Percentiles rank a stretch among this genome's conserved stretches.
Evolutionary conservation across 1,140 invertebrate species (phyloP).

Genomic region (Platyscapa corneri): DNA sequence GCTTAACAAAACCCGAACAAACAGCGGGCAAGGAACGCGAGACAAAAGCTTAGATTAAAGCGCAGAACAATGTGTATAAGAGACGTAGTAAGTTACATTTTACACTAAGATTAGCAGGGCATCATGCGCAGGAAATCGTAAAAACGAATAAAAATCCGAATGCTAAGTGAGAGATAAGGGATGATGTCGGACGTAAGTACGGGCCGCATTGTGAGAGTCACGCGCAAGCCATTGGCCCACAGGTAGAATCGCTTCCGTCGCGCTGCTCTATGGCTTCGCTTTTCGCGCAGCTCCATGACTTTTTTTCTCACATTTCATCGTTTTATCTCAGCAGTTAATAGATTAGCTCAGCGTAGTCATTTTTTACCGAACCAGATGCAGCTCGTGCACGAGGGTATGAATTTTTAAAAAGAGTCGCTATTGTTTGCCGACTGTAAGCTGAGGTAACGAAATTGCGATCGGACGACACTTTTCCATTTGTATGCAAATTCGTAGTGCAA

Average conservation of each 20-base stretch:
- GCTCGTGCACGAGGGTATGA: neutral
- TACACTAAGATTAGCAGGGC: conserved; percentile 38
- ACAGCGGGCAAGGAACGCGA: neutral
- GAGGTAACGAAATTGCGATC: no score
- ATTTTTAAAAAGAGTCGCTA: neutral
- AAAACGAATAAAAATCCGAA: conserved; percentile 67
- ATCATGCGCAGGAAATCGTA: conserved; percentile 65
- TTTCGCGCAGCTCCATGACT: neutral
- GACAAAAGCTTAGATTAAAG: neutral
- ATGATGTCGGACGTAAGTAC: conserved; percentile 61
- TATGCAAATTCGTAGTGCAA: no score
- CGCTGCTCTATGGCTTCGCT: conserved; percentile 7
- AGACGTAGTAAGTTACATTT: neutral
- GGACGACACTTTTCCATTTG: no score
- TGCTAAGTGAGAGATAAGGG: conserved; percentile 61
- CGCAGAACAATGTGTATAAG: neutral
- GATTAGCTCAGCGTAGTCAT: neutral
- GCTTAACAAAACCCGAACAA: no score
- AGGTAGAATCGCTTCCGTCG: conserved; percentile 52
- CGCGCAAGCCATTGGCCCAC: conserved; percentile 56
- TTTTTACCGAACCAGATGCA: neutral
- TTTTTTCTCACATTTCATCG: neutral
- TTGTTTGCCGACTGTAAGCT: neutral
- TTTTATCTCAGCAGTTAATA: neutral
- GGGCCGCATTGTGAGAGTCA: conserved; percentile 66